Evolutionary conservation across 35 echinoderm and acorn worm species (phyloP).

Genomic region (Amphiura filiformis): DNA sequence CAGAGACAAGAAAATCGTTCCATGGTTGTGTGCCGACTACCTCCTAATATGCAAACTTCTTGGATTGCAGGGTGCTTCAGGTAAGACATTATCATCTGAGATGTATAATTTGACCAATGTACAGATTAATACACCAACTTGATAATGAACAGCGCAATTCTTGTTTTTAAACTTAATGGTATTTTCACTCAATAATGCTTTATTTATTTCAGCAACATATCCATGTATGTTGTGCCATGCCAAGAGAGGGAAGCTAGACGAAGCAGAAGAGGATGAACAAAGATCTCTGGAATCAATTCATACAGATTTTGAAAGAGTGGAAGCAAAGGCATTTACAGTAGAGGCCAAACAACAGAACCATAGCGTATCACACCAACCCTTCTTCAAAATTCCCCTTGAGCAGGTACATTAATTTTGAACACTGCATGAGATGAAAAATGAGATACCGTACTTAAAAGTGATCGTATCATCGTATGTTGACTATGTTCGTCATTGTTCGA

Average conservation of each 20-base stretch:
- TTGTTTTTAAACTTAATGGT: not conserved
- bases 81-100: not conserved
- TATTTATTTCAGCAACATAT: not conserved
- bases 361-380: not conserved
- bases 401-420: no score
- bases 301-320: not conserved
- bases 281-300: not conserved
- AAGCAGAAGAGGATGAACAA: not conserved
- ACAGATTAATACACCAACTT: not conserved
- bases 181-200: not conserved
- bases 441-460: no score
- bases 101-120: no score
- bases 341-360: not conserved
- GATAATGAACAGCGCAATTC: not conserved
- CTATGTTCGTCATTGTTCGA: no score
- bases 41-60: not conserved
- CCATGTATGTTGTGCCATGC: not conserved
- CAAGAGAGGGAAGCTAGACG: not conserved
- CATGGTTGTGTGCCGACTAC: not conserved
- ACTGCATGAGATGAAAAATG: no score
- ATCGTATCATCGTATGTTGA: no score
- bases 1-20: not conserved
- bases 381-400: not conserved
- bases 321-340: not conserved
- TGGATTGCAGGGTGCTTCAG: not conserved